Evolutionary conservation across 1,140 invertebrate genomes (phyloP).

Genomic region (Bombyx mori): DNA sequence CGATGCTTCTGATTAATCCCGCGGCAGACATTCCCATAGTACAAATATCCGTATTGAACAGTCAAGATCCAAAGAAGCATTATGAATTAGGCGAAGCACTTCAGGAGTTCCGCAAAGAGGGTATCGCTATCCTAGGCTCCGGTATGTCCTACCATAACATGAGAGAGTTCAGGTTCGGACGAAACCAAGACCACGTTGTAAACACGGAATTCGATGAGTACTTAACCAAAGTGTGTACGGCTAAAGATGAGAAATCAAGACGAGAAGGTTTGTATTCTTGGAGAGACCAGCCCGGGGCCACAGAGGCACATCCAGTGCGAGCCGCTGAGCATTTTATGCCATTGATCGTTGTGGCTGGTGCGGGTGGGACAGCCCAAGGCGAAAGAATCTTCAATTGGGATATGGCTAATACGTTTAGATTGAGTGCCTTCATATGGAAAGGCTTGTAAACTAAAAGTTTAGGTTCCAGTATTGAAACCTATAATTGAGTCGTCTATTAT

Average conservation of each 20-base stretch:
- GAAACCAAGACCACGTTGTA: constrained; percentile 26
- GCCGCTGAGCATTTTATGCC: constrained; percentile 64
- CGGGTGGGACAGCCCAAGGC: constrained; percentile 41
- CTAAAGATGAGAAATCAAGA: constrained; percentile 33
- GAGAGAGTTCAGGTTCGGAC: constrained; percentile 45
- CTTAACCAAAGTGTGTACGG: constrained; percentile 42
- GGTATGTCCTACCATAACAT: constrained; percentile 66
- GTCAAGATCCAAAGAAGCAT: constrained; percentile 50
- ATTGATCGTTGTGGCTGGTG: constrained; percentile 52
- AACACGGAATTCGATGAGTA: constrained; percentile 58
- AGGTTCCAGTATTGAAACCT: no score
- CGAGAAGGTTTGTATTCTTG: constrained; percentile 34
- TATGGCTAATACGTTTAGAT: constrained; percentile 42
- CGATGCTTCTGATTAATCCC: constrained; percentile 60
- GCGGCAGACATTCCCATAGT: constrained; percentile 53
- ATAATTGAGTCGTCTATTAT: no score
- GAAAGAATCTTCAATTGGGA: constrained; percentile 62
- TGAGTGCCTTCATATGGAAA: constrained; percentile 57
- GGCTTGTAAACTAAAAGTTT: neutral
- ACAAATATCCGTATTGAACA: constrained; percentile 48
- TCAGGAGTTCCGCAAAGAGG: constrained; percentile 50
- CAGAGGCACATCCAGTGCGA: constrained; percentile 43
- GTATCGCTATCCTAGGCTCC: constrained; percentile 52
- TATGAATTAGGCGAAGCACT: constrained; percentile 49
- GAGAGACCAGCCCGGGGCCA: constrained; percentile 44